These are phyloP conservation scores for Galeopterus variegatus DNA, from an alignment of 2,113 vertebrate species.

Conservation along the genomic window DNA sequence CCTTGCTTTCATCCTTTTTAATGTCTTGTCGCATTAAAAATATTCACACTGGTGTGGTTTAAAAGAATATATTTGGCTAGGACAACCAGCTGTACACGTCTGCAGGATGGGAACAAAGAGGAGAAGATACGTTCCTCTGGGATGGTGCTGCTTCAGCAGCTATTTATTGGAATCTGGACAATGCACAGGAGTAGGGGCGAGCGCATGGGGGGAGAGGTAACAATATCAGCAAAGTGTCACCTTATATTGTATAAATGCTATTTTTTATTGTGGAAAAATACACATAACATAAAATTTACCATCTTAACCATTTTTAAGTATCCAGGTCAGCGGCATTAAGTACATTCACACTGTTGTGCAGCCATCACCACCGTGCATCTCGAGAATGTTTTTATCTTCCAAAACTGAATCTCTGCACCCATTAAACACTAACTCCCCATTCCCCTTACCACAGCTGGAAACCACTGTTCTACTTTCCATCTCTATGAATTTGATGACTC, in stretches of 20 bases:
- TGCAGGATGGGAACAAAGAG: background rate
- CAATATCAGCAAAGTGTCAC: background rate
- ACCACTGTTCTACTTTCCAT: background rate
- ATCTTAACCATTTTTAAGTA: background rate
- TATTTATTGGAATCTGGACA: background rate
- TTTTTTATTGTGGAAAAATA: background rate
- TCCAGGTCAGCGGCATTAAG: background rate
- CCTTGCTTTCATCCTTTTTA: background rate
- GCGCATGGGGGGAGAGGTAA: background rate
- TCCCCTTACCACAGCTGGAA: accelerated
- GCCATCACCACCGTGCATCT: background rate
- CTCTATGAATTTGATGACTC: background rate
- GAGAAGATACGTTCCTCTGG: accelerated
- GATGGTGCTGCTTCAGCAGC: accelerated
- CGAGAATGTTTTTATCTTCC: too few relatives aligned
- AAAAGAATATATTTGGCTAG: background rate
- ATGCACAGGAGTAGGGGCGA: background rate
- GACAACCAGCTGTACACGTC: accelerated
- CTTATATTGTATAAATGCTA: background rate
- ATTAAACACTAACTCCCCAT: too few relatives aligned
- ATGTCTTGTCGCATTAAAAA: background rate
- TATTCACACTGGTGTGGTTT: background rate
- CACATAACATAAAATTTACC: background rate
- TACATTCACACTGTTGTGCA: background rate
- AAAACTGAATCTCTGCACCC: background rate